phyloP scores from a whole-genome alignment of 1,140 invertebrate genomes.

The Lordiphosa clarofinis region DNA sequence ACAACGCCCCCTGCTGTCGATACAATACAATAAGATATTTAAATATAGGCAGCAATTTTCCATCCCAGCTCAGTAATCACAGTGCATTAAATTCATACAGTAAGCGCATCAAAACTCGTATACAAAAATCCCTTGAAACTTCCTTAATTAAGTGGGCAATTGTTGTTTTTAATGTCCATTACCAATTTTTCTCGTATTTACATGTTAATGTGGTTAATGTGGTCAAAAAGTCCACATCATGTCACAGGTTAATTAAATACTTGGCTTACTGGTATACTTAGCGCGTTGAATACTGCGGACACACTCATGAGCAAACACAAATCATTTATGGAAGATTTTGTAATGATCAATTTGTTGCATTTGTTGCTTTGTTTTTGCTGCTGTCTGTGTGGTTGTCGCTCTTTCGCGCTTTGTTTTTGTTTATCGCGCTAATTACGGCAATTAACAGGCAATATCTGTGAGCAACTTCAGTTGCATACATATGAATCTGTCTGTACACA shows the following conservation, averaged over 20 bases:
- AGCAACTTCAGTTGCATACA: constrained; percentile 27
- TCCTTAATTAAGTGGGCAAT: constrained; percentile 24
- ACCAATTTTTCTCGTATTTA: background rate
- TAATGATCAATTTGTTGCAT: constrained; percentile 62
- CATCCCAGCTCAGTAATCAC: no score
- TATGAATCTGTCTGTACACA: constrained; percentile 1
- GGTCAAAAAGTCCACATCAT: constrained; percentile 27
- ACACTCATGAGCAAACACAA: constrained; percentile 12
- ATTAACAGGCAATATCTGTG: constrained; percentile 56
- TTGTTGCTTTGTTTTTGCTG: constrained; percentile 22
- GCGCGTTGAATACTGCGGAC: background rate
- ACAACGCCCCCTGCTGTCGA: no score
- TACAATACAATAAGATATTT: no score
- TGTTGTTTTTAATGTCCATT: constrained; percentile 16
- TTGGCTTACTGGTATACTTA: constrained; percentile 2
- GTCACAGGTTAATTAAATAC: constrained; percentile 40
- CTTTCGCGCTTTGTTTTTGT: constrained; percentile 20
- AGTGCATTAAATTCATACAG: background rate
- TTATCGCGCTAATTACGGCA: constrained; percentile 54
- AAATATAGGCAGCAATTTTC: no score
- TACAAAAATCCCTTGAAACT: constrained; percentile 1
- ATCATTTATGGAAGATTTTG: constrained; percentile 56
- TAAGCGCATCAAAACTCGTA: background rate
- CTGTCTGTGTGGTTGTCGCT: constrained; percentile 28
- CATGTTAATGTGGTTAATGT: constrained; percentile 20